Conservation (phyloP, 2,797 vertebrate genomes). For the Megaceryle alcyon region DNA sequence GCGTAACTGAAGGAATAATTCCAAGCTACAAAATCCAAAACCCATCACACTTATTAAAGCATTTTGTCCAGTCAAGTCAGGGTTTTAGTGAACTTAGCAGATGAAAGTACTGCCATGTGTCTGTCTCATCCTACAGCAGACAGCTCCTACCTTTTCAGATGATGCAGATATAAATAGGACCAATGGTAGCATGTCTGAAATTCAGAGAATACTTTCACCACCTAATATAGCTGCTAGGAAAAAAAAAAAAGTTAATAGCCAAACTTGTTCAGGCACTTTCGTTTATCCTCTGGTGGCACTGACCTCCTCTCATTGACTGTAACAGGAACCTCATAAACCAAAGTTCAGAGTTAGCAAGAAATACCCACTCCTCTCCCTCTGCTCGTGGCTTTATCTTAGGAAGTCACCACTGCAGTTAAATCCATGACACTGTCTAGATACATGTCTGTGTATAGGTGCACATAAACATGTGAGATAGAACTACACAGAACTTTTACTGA, state of each 20-base stretch:
- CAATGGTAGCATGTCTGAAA: not conserved
- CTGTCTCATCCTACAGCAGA: not conserved
- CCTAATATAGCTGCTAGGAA: not conserved
- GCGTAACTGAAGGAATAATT: constrained; percentile 47
- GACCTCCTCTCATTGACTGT: not conserved
- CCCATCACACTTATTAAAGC: constrained; percentile 44
- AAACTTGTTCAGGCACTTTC: not conserved
- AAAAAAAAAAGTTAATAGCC: not conserved
- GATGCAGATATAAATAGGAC: constrained; percentile 24
- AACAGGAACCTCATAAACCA: constrained; percentile 2
- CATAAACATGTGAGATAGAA: not conserved
- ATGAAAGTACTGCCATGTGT: not conserved
- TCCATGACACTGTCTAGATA: not conserved
- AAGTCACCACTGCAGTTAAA: not conserved
- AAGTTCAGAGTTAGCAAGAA: not conserved
- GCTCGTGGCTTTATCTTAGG: not conserved
- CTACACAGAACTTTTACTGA: not conserved
- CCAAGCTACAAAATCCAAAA: constrained; percentile 50
- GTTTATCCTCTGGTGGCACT: not conserved
- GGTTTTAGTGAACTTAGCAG: not conserved
- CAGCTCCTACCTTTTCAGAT: constrained; percentile 6
- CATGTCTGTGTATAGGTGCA: accelerated
- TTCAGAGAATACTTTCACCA: constrained; percentile 12
- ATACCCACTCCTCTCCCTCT: not conserved
- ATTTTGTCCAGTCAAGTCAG: constrained; percentile 40